Base-by-base conservation (phyloP, 2,113 vertebrate species). In the Pachyramphus minor region DNA sequence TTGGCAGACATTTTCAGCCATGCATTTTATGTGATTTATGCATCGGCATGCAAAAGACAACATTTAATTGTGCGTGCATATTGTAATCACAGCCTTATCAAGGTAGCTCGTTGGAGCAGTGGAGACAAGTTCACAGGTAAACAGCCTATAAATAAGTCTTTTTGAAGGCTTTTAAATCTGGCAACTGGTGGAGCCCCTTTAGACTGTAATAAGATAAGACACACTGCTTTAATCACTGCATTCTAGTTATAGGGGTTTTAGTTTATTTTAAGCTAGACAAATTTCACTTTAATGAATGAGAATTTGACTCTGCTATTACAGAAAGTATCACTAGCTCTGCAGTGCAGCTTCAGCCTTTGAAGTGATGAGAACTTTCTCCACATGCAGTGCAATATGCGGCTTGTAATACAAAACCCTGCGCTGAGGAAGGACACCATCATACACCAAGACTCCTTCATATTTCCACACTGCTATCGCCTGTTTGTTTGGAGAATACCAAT, bases 61-160 rank as follows among this genome's bases (percentile, higher is more conserved):
- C 66, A 72, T 25, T 89, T 75, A 92, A 78, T 72, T 92, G 30
- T 82, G 39, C 0, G 0, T 7, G 2, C 0, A 0, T 52, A 27
- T 18, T 64, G 69, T 37, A 94, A 72, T 60, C 49, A 64, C 80
- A 92, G 80, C 64, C 45, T n/a, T 50, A 73, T 42, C 23, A 19
- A 85, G 42, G 66, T 23, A 84, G 28, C 37, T 77, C 1, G 0
- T 0, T 33, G 42, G 24, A 79, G 52, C 41, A 64, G 20, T 5
- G 6, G 23, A 78, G 37, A 21, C 30, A 87, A 56, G 19, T 31
- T 68, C n/a, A 63, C 44, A 72, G 64, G n/a, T 68, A 79, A 81
- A 31, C n/a, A 89, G 42, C 42, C 73, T 19, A 42, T 25, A 59
- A 30, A 9, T 59, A 27, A 63, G 14, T 62, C 72, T 45, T 84